phyloP scores from a whole-genome alignment of 2,113 vertebrate genomes.

The Hypanus sabinus region DNA sequence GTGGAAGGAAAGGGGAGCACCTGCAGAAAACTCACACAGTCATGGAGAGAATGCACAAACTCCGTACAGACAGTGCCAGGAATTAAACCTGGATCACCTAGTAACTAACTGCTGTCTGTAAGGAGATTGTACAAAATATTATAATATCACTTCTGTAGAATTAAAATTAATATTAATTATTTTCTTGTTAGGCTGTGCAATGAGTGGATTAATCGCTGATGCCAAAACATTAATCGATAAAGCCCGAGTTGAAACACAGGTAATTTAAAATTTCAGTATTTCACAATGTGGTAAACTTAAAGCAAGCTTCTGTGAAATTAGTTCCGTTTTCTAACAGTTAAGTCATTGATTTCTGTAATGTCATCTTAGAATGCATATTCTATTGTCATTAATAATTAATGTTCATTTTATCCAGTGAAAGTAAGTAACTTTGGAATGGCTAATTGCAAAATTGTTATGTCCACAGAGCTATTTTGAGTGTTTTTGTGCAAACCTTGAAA shows the following conservation, averaged over 20 bases:
- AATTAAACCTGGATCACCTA: too few relatives aligned
- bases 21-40: too few relatives aligned
- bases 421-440: too few relatives aligned
- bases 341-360: neutral
- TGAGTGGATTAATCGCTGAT: constrained; percentile 97
- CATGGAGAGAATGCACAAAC: too few relatives aligned
- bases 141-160: neutral
- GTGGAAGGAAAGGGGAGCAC: too few relatives aligned
- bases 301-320: too few relatives aligned
- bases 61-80: too few relatives aligned
- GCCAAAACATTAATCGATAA: constrained; percentile 98
- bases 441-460: too few relatives aligned
- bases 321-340: neutral
- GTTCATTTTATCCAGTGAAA: neutral
- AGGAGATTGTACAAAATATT: too few relatives aligned
- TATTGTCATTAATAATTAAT: neutral
- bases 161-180: constrained; percentile 13
- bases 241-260: constrained; percentile 97
- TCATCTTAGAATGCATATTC: neutral
- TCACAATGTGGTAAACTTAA: neutral
- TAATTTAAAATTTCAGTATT: constrained; percentile 43
- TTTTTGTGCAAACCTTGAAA: too few relatives aligned
- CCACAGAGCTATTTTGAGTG: too few relatives aligned
- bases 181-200: constrained; percentile 77
- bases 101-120: too few relatives aligned